Evolutionary conservation across 2,113 vertebrate genomes (phyloP).

Genomic region (Cebus imitator): DNA sequence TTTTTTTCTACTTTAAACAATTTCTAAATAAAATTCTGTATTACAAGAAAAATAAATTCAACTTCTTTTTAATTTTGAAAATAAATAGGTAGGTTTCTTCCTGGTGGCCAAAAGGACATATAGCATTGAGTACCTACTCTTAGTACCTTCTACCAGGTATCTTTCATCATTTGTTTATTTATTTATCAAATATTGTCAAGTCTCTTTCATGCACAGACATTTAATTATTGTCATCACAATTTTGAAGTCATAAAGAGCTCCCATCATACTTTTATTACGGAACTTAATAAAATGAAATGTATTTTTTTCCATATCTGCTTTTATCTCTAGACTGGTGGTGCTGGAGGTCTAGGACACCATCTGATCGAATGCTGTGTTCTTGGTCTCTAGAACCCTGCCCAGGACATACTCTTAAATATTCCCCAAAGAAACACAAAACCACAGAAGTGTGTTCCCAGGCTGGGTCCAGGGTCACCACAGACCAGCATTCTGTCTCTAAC

Average conservation of each 20-base stretch:
- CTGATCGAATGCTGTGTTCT: not conserved
- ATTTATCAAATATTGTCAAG: not conserved
- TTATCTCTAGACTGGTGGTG: not conserved
- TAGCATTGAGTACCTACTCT: not conserved
- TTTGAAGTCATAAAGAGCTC: constrained; percentile 16
- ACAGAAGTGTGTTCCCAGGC: not conserved
- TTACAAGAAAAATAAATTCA: not conserved
- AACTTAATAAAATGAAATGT: not conserved
- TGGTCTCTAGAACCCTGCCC: not conserved
- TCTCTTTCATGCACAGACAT: not conserved
- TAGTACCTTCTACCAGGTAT: not conserved
- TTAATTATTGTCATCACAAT: constrained; percentile 29
- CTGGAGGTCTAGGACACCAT: not conserved
- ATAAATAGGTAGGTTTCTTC: not conserved
- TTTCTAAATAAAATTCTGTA: no score
- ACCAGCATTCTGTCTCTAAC: not conserved
- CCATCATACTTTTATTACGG: not conserved
- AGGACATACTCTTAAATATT: not conserved
- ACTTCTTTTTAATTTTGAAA: constrained; percentile 3
- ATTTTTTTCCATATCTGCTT: not conserved
- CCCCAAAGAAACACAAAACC: not conserved
- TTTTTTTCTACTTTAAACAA: no score
- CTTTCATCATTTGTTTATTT: not conserved
- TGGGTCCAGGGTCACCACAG: not conserved
- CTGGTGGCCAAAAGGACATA: not conserved